A percentile compares a stretch with the other conserved stretches of the same genome.
Conservation (phyloP, 2,113 vertebrate genomes). For the Formicarius rufipectus region DNA sequence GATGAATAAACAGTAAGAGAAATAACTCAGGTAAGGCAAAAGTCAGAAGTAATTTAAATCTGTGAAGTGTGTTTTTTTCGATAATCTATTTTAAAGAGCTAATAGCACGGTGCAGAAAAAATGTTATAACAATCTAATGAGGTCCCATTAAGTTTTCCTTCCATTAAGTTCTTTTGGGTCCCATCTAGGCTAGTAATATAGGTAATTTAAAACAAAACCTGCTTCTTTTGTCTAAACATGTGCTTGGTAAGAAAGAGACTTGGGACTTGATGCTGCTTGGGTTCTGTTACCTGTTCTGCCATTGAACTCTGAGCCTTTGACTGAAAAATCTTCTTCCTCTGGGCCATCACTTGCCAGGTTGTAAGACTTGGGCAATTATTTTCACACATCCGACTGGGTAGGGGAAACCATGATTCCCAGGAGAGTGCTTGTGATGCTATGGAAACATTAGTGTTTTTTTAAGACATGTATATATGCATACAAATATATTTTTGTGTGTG, state of each 20-base stretch:
- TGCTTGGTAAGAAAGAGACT: neutral
- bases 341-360: neutral
- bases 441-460: neutral
- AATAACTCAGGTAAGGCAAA: conserved; percentile 42
- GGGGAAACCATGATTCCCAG: neutral
- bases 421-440: neutral
- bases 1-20: conserved; percentile 16
- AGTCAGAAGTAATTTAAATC: conserved; percentile 54
- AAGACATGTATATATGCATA: no score
- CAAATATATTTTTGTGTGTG: neutral
- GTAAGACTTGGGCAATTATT: neutral
- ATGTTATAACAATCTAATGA: conserved; percentile 64
- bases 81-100: conserved; percentile 64
- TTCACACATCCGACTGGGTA: neutral
- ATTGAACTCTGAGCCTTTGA: neutral
- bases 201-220: conserved; percentile 51
- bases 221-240: conserved; percentile 42
- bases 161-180: conserved; percentile 60
- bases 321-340: neutral
- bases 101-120: conserved; percentile 53
- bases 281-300: neutral
- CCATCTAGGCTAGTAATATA: conserved; percentile 52
- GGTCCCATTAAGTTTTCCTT: conserved; percentile 61
- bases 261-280: neutral
- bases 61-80: conserved; percentile 22